Evolutionary conservation across 2,888 invertebrate species (phyloP), one percentile per base, ranked within the genome.

Genomic region (Orthosia cruda): DNA sequence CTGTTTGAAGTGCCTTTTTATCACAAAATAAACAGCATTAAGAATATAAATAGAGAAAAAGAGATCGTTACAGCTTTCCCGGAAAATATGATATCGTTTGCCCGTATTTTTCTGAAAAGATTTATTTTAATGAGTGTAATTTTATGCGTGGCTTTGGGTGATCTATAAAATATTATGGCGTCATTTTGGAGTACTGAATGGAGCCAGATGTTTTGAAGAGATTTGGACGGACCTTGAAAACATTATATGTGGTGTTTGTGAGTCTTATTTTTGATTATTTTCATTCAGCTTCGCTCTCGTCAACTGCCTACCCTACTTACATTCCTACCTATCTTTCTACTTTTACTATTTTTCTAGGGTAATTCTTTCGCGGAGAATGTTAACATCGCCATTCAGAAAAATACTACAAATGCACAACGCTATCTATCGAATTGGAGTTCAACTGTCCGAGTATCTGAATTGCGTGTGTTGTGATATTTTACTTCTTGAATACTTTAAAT

Each of bases 21-120:
- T 57, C 40, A 45, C 52, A 67, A 81, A 81, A 68, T 71, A 81
- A 68, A 69, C 45, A 81, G 18, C 45, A 81, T 71, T 64, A 50
- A 16, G 26, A 68, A 68, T 32, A 52, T 54, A 71, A 69, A 76
- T 64, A 76, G 20, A 58, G 40, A 23, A 52, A n/a, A 47, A 62
- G 32, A 57, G 40, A 64, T 65, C 18, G 18, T 54, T 16, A 18
- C n/a, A 54, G 23, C 47, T 61, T 65, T 32, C 65, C 32, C 11
- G 2, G 20, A 66, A 74, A 70, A 59, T 55, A 63, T 80, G 9
- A 58, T 55, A 59, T 45, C 13, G 26, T 50, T 66, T 45, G 11
- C 47, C n/a, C 32, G 20, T 23, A 49, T 66, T 63, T 76, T 74
- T 80, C 62, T 70, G 23, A 7, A 23, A 45, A 47, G 23, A 74